phyloP scores from a whole-genome alignment of 2,113 vertebrate species.

The Athene cunicularia region DNA sequence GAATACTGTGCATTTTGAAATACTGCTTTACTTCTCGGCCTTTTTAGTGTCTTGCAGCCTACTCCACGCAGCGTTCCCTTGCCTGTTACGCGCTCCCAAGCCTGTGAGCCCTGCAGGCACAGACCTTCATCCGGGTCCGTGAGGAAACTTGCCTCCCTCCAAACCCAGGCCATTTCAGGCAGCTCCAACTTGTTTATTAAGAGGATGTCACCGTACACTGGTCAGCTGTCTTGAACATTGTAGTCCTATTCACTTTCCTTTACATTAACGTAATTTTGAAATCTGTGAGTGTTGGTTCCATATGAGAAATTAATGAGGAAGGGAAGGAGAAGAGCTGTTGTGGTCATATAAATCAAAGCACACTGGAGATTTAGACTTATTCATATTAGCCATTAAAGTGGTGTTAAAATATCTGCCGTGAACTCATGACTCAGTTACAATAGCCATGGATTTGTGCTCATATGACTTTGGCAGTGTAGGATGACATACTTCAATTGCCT shows the following conservation, averaged over 20 bases:
- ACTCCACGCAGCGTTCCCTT: not conserved
- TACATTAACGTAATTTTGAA: not conserved
- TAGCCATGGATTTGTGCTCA: not conserved
- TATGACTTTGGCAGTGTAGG: not conserved
- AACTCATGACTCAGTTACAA: not conserved
- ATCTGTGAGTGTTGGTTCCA: not conserved
- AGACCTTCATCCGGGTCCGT: not conserved
- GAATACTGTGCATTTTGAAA: conserved; percentile 1
- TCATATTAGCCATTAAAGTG: not conserved
- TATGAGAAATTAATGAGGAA: not conserved
- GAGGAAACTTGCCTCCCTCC: conserved; percentile 27
- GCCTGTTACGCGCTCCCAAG: not conserved
- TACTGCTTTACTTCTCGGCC: not conserved
- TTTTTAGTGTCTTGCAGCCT: not conserved
- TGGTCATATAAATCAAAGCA: not conserved
- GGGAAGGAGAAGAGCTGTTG: not conserved
- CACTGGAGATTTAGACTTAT: not conserved
- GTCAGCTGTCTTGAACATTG: not conserved
- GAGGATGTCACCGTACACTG: not conserved
- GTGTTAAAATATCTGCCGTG: not conserved
- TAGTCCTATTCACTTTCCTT: not conserved
- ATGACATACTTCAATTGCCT: not conserved
- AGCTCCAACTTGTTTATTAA: not conserved
- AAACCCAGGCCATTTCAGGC: conserved; percentile 7
- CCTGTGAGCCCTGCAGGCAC: not conserved